These are phyloP conservation scores for Sebastolobus altivelis DNA, from an alignment of 2,797 vertebrate species.

Conservation along the genomic window DNA sequence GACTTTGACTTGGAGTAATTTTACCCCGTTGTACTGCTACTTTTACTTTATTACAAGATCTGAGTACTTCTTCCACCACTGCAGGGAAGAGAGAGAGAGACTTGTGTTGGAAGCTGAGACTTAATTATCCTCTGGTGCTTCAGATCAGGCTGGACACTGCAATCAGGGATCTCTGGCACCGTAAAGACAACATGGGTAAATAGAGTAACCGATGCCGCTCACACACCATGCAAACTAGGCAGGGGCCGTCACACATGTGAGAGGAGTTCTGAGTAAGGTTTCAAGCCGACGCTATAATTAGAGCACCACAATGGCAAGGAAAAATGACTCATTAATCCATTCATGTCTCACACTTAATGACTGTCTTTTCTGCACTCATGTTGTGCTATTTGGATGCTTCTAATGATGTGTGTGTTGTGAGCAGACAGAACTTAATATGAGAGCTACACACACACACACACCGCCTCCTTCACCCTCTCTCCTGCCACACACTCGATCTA, in stretches of 20 bases:
- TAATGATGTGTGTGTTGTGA: conserved; percentile 78
- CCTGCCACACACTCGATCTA: conserved; percentile 49
- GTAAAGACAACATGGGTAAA: conserved; percentile 1
- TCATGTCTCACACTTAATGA: conserved; percentile 75
- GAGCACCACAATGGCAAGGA: conserved; percentile 71
- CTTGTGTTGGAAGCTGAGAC: not conserved
- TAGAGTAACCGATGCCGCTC: not conserved
- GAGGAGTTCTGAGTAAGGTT: conserved; percentile 54
- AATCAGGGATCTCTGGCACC: not conserved
- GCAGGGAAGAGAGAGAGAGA: not conserved
- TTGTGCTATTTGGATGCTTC: conserved; percentile 74
- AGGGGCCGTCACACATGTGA: conserved; percentile 8
- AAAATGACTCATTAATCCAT: conserved; percentile 81
- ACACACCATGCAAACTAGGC: not conserved
- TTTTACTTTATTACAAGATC: not conserved
- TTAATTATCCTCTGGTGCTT: conserved; percentile 2
- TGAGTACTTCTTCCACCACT: not conserved
- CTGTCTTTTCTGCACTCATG: conserved; percentile 63
- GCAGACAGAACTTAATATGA: conserved; percentile 51
- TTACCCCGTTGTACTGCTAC: too few species aligned
- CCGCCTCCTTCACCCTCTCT: conserved; percentile 23
- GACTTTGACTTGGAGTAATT: too few species aligned
- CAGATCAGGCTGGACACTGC: not conserved
- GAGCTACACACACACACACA: conserved; percentile 21
- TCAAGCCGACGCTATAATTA: conserved; percentile 75